Base-by-base conservation (phyloP, 2,888 invertebrate genomes). In the Macrophya alboannulata region DNA sequence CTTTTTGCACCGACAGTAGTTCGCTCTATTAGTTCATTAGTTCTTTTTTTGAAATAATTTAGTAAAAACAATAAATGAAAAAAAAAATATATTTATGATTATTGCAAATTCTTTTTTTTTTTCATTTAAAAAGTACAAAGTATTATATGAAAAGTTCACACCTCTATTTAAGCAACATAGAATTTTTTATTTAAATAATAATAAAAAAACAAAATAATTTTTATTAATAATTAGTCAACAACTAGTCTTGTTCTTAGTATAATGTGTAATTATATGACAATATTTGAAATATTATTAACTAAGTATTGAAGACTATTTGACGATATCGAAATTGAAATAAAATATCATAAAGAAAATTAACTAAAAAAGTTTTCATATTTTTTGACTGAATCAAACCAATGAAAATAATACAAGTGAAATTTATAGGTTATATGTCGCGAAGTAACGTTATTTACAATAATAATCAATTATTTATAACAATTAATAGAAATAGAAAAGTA, bases 11-110 rank as follows among this genome's bases (percentile, higher is more conserved):
- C n/a, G n/a, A n/a, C n/a, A n/a, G n/a, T 84, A 74, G 84, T 84
- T 84, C 59, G 84, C 59, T 84, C 51, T 84, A 48, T 74, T 25
- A 84, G 55, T 84, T 84, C 59, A 31, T 74, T 43, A 74, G 74
- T 74, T 17, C 43, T 37, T 74, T 74, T 37, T n/a, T 9, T 15
- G 15, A 17, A 74, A 74, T 74, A 65, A 12, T 65, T 65, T 15
- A 65, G 65, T 25, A 65, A 25, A 12, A 6, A 31, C 6, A 65
- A 65, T 65, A 25, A 65, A 25, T 65, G 17, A 65, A 65, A 31
- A n/a, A 62, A 62, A 62, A 62, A n/a, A 62, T 62, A 62, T 62
- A n/a, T 6, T n/a, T 62, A 62, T 62, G 62, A 62, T n/a, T n/a
- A 55, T 55, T 4, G 55, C 55, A 9, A 55, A n/a, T 55, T 8